Base-by-base conservation (phyloP, 2,888 invertebrate species). In the Pilophorus perplexus region DNA sequence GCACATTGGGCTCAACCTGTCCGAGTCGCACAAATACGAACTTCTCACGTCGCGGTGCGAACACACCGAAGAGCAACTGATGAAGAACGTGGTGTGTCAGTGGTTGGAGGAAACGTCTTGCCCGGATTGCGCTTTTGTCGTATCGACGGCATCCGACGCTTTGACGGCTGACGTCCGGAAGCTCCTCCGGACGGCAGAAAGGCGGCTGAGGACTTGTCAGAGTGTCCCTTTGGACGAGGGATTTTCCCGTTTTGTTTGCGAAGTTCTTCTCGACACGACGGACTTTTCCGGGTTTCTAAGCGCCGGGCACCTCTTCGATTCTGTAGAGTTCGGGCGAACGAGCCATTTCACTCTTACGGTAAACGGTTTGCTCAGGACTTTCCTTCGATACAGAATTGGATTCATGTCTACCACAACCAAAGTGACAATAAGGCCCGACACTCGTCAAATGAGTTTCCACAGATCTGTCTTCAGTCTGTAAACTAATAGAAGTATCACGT, bases 231-330 rank as follows among this genome's bases (percentile, higher is more conserved):
- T 8, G 6, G 33, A 2, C 2, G 14, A 52, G 18, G 14, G 18
- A 25, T 46, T 46, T 14, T 1, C n/a, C 16, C 52, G 28, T 16
- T 52, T 52, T 28, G 16, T 14, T 10, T 18, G 18, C 28, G 5
- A 25, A 16, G 52, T 52, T 18, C n/a, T n/a, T n/a, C 52, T 52
- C 28, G 27, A 52, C 14, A 18, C 14, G 28, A 52, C 28, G 27
- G 16, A n/a, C 14, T 46, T 46, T 20, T n/a, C 8, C 18, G 48
- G 33, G 33, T 33, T 33, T 33, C 33, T 33, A 6, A 6, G 6
- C 5, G 28, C 46, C 28, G 48, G 28, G 3, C 62, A 62, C 16
- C 23, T 62, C 2, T 62, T 62, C 22, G 33, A 46, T 48, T 62
- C 62, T 20, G 62, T 48, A 5, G 62, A 37, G n/a, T 62, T 46